phyloP scores from a whole-genome alignment of 2,113 vertebrate genomes.

The Capreolus pygargus region DNA sequence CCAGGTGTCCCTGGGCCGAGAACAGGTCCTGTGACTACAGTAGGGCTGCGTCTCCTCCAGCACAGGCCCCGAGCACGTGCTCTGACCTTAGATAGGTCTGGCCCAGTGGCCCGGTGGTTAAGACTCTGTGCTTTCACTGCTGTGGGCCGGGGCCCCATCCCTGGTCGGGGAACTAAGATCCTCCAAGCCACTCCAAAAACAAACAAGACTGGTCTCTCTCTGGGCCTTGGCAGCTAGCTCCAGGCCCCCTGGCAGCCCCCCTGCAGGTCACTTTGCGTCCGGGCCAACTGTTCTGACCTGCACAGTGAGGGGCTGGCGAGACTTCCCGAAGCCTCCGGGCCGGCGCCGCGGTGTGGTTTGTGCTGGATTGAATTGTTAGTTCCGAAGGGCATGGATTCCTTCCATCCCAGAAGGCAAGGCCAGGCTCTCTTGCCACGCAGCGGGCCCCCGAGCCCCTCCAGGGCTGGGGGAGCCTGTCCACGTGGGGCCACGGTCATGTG shows the following conservation, averaged over 20 bases:
- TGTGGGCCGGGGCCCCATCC: neutral
- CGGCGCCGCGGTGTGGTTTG: fast-evolving
- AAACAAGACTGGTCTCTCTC: neutral
- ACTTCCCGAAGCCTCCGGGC: fast-evolving
- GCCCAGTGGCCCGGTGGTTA: neutral
- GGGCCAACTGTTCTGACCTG: neutral
- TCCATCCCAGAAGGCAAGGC: neutral
- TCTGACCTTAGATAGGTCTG: neutral
- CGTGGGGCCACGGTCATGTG: neutral
- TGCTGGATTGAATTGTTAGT: fast-evolving
- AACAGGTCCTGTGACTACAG: neutral
- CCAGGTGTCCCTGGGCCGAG: neutral
- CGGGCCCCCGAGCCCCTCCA: fast-evolving
- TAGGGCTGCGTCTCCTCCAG: neutral
- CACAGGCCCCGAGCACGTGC: neutral
- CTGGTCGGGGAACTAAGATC: neutral
- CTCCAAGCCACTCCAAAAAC: neutral
- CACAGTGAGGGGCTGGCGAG: fast-evolving
- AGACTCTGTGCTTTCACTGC: neutral
- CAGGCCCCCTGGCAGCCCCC: neutral
- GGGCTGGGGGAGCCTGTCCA: neutral
- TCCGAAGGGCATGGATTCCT: neutral
- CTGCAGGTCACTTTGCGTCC: fast-evolving
- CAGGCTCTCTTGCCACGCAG: neutral
- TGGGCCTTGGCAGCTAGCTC: neutral